Conservation (phyloP, 1,140 invertebrate species). For the Neodiprion lecontei region DNA sequence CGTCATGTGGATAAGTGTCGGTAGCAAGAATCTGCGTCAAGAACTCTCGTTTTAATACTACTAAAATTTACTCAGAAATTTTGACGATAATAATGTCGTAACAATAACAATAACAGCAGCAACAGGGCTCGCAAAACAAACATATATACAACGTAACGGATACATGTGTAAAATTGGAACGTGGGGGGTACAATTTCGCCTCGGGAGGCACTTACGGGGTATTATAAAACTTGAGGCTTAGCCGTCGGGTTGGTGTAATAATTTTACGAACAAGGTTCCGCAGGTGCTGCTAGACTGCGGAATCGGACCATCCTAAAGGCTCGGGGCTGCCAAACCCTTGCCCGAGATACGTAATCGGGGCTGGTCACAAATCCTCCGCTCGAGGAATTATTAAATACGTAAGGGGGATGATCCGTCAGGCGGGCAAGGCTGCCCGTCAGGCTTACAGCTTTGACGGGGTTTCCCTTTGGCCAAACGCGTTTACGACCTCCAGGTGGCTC, state of each 20-base stretch:
- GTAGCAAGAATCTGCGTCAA: too few species aligned
- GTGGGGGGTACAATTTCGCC: background rate
- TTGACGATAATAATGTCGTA: too few species aligned
- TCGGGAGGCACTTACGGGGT: too few species aligned
- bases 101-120: too few species aligned
- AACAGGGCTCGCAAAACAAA: too few species aligned
- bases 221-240: background rate
- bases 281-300: background rate
- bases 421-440: background rate
- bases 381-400: background rate
- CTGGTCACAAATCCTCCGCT: background rate
- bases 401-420: conserved; percentile 2
- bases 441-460: too few species aligned
- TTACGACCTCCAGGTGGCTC: background rate
- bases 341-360: background rate
- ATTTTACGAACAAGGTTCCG: background rate
- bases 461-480: background rate
- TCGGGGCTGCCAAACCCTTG: background rate
- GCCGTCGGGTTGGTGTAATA: background rate
- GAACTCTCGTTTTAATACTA: too few species aligned
- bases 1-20: too few species aligned
- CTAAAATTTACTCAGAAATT: too few species aligned
- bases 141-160: too few species aligned
- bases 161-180: too few species aligned
- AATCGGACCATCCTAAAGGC: background rate